These are phyloP conservation scores for Hetaerina titia DNA, from an alignment of 2,888 invertebrate species.

Conservation along the genomic window DNA sequence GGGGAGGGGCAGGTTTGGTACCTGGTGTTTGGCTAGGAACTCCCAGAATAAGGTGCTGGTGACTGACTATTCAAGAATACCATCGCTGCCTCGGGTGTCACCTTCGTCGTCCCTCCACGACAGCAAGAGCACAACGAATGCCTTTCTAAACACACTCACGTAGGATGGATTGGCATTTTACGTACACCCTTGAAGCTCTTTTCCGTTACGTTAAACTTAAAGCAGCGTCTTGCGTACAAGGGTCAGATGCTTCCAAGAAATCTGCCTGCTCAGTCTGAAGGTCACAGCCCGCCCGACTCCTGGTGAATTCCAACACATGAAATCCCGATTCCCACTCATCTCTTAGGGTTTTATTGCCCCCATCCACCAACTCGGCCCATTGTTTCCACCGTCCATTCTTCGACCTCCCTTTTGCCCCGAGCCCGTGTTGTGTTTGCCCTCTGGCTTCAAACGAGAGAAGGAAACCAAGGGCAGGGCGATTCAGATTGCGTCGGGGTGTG, in stretches of 20 bases:
- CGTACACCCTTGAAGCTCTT: too few relatives aligned
- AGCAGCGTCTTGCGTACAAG: neutral
- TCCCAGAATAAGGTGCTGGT: too few relatives aligned
- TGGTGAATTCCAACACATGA: neutral
- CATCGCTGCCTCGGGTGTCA: neutral
- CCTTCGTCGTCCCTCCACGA: neutral
- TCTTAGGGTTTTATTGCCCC: neutral
- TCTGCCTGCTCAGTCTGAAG: neutral
- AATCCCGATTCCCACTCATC: slow-evolving; percentile 8
- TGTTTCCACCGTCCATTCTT: neutral
- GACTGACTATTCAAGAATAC: neutral
- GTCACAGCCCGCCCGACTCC: neutral
- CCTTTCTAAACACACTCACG: neutral
- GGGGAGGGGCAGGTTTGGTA: too few relatives aligned
- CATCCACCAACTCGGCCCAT: neutral
- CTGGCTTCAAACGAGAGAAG: neutral
- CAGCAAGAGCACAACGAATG: neutral
- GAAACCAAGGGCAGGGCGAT: neutral
- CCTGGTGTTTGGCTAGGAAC: too few relatives aligned
- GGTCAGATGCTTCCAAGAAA: neutral
- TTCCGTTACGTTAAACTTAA: neutral
- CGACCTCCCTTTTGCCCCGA: neutral
- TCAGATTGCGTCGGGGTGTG: neutral
- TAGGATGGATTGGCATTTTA: neutral
- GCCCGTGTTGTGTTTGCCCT: neutral